These are phyloP conservation scores for Stomatorhinus ivindoensis DNA, from an alignment of 2,113 vertebrate genomes.

Conservation along the genomic window DNA sequence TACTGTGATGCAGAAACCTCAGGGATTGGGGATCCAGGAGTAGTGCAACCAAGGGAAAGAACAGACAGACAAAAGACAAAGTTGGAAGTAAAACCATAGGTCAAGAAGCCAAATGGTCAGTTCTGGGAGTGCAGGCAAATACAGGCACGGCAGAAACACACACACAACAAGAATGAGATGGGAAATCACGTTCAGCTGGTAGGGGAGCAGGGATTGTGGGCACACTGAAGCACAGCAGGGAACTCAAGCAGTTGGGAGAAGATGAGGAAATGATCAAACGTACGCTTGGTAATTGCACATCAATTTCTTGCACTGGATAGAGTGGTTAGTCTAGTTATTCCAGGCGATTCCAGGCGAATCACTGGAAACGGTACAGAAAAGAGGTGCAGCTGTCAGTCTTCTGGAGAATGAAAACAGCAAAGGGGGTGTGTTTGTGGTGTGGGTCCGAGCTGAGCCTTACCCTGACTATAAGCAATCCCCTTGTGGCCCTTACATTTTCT, in stretches of 20 bases:
- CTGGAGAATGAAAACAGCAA: background rate
- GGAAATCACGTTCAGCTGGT: background rate
- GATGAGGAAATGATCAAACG: background rate
- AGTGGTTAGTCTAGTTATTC: background rate
- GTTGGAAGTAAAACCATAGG: background rate
- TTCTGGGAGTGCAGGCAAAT: background rate
- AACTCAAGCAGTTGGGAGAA: background rate
- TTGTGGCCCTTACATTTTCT: background rate
- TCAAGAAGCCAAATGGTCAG: background rate
- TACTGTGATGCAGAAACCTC: background rate
- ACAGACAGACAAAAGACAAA: background rate
- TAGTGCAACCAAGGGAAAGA: background rate
- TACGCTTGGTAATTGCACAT: background rate
- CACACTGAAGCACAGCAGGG: background rate
- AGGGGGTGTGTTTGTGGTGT: background rate
- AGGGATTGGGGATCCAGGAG: background rate
- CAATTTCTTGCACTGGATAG: background rate
- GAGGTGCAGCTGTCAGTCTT: background rate
- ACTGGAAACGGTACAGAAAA: background rate
- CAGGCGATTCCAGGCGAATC: background rate
- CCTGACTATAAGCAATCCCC: background rate
- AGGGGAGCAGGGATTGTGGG: background rate
- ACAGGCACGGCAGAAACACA: background rate
- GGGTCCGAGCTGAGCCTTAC: background rate
- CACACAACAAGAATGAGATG: background rate